Evolutionary conservation across 2,888 invertebrate species (phyloP).

Genomic region (Melanostoma mellinum): DNA sequence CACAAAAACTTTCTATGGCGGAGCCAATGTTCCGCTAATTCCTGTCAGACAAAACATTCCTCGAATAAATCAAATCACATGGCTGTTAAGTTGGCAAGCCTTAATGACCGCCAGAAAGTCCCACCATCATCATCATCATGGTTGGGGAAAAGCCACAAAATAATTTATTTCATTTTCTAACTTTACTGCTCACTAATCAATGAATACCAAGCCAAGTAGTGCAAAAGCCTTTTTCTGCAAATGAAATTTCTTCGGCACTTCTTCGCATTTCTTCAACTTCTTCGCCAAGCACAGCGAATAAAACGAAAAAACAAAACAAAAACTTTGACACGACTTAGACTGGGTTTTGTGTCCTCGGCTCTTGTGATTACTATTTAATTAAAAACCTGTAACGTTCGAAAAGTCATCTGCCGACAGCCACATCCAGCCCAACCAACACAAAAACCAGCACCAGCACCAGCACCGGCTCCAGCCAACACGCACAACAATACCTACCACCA

Average conservation of each 20-base stretch:
- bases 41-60: too few species aligned
- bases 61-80: too few species aligned
- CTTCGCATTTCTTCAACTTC: slow-evolving; percentile 24
- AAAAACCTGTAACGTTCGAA: slow-evolving; percentile 66
- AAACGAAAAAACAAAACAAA: slow-evolving; percentile 17
- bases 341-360: slow-evolving; percentile 37
- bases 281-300: neutral
- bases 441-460: slow-evolving; percentile 6
- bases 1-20: too few species aligned
- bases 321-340: slow-evolving; percentile 26
- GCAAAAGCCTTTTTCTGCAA: neutral
- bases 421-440: slow-evolving; percentile 7
- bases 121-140: too few species aligned
- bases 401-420: slow-evolving; percentile 61
- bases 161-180: too few species aligned
- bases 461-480: slow-evolving; percentile 22
- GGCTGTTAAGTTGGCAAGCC: too few species aligned
- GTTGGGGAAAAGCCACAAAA: too few species aligned
- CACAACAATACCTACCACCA: slow-evolving; percentile 29
- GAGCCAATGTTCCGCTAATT: too few species aligned
- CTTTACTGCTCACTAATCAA: too few species aligned
- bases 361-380: slow-evolving; percentile 68
- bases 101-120: too few species aligned
- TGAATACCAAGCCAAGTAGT: too few species aligned
- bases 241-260: slow-evolving; percentile 45